A percentile compares a stretch with the other conserved stretches of the same genome.
Evolutionary conservation across 2,113 vertebrate species (phyloP).

Genomic region (Rhegmatorhina hoffmannsi): DNA sequence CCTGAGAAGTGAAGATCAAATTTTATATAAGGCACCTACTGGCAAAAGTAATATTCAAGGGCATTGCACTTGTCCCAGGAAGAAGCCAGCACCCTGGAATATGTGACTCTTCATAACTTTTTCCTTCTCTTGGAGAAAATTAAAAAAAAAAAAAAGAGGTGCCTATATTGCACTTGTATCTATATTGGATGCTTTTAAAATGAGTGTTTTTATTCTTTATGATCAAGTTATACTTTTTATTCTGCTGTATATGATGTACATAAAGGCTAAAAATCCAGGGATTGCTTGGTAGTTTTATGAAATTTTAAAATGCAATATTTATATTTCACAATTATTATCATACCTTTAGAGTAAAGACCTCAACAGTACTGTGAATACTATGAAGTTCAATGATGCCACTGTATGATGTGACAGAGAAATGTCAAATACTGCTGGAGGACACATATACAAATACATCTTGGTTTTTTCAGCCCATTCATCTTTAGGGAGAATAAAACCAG

Average conservation of each 20-base stretch:
- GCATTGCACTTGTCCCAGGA: background rate
- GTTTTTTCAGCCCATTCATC: background rate
- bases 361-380: background rate
- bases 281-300: background rate
- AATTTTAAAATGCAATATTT: background rate
- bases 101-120: background rate
- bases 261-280: background rate
- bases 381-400: background rate
- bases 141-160: background rate
- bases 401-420: background rate
- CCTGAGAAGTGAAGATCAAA: background rate
- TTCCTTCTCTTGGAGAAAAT: background rate
- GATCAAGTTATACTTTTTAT: background rate
- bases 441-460: background rate
- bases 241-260: background rate
- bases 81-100: background rate
- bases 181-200: background rate
- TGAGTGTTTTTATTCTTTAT: background rate
- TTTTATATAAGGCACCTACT: background rate
- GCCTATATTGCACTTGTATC: background rate
- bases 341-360: background rate
- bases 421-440: background rate
- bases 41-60: background rate
- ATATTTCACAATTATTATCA: background rate
- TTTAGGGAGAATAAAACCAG: background rate